These are phyloP conservation scores for Leptinotarsa undecemlineata DNA, from an alignment of 1,140 invertebrate species.

Conservation along the genomic window DNA sequence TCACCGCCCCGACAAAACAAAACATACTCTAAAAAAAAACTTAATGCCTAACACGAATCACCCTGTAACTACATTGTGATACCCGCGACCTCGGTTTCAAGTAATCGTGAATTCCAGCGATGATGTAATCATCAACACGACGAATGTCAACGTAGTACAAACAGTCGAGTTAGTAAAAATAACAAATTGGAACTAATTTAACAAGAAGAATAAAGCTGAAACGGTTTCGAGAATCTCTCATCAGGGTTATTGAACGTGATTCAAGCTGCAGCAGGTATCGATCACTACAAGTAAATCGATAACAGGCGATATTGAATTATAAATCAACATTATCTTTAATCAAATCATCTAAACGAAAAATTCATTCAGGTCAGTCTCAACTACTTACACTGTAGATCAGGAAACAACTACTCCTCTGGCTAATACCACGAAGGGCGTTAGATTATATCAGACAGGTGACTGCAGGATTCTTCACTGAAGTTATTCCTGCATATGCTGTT, in stretches of 20 bases:
- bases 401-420: background rate
- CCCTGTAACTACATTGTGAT: no score
- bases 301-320: background rate
- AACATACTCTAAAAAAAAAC: no score
- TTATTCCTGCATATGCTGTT: no score
- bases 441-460: no score
- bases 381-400: background rate
- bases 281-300: background rate
- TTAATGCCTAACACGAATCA: no score
- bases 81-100: no score
- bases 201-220: background rate
- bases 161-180: background rate
- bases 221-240: background rate
- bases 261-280: background rate
- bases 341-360: background rate
- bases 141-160: background rate
- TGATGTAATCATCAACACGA: slow-evolving; percentile 3
- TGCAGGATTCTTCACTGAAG: no score
- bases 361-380: background rate
- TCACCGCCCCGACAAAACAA: no score
- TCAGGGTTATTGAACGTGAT: background rate
- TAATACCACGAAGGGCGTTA: no score
- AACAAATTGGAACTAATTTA: background rate
- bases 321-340: background rate
- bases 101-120: background rate